These are phyloP conservation scores for Chrysomela aeneicollis DNA, from an alignment of 2,888 invertebrate genomes.

Conservation along the genomic window DNA sequence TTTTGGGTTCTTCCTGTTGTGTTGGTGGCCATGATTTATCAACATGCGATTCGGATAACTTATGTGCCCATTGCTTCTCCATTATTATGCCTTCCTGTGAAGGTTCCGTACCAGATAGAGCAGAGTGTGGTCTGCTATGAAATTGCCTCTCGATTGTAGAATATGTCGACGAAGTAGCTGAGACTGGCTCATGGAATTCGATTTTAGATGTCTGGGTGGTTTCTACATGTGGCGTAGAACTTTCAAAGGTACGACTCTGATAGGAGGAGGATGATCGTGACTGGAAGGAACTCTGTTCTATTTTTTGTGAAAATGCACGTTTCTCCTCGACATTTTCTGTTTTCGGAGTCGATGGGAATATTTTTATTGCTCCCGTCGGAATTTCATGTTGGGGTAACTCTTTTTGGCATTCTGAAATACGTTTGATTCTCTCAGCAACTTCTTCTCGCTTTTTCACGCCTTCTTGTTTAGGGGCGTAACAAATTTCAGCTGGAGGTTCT, in stretches of 20 bases:
- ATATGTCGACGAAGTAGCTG: constrained; percentile 44
- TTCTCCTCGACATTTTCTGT: constrained; percentile 27
- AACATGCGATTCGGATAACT: constrained; percentile 60
- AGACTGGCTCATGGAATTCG: constrained; percentile 45
- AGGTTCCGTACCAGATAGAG: constrained; percentile 52
- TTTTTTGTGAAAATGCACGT: constrained; percentile 46
- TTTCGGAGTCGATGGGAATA: constrained; percentile 38
- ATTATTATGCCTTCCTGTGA: constrained; percentile 72
- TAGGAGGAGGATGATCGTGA: constrained; percentile 46
- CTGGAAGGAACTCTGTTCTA: constrained; percentile 38
- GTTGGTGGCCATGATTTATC: constrained; percentile 66
- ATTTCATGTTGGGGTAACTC: constrained; percentile 55
- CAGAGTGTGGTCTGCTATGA: constrained; percentile 48
- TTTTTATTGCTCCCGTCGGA: constrained; percentile 44
- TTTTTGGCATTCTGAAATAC: constrained; percentile 68
- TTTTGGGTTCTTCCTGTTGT: constrained; percentile 52
- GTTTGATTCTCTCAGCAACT: constrained; percentile 68
- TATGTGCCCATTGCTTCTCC: constrained; percentile 74
- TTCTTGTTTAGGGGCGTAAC: constrained; percentile 65
- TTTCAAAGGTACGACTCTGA: constrained; percentile 43
- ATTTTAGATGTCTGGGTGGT: constrained; percentile 65
- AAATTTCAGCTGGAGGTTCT: constrained; percentile 76
- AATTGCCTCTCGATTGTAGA: constrained; percentile 41
- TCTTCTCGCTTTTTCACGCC: constrained; percentile 60
- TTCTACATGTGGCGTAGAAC: constrained; percentile 62